These are phyloP conservation scores for Pharmacophagus antenor DNA, from an alignment of 2,888 invertebrate genomes.

Conservation along the genomic window DNA sequence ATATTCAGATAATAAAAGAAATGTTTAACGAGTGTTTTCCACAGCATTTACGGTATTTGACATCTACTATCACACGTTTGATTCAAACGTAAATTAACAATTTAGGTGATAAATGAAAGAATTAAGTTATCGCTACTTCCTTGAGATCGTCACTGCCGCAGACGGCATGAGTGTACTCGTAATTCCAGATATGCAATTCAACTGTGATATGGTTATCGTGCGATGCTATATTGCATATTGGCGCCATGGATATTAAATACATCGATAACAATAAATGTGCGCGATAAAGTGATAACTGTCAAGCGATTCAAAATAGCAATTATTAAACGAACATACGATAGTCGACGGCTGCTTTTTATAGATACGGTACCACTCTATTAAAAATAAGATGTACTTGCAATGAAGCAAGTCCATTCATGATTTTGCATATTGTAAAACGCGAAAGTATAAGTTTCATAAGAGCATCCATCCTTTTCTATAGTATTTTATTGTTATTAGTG, in stretches of 20 bases:
- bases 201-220: conserved; percentile 35
- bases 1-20: no score
- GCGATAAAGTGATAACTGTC: conserved; percentile 40
- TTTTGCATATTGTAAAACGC: neutral
- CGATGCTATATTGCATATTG: conserved; percentile 40
- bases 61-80: neutral
- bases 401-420: neutral
- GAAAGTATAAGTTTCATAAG: neutral
- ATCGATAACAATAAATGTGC: conserved; percentile 42
- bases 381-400: conserved; percentile 6
- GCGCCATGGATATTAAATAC: conserved; percentile 45
- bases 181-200: conserved; percentile 36
- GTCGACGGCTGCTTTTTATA: conserved; percentile 16
- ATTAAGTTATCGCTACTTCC: conserved; percentile 20
- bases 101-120: conserved; percentile 10
- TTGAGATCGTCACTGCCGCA: conserved; percentile 11
- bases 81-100: neutral
- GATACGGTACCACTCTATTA: conserved; percentile 15
- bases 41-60: neutral
- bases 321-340: conserved; percentile 33
- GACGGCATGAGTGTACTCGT: conserved; percentile 28
- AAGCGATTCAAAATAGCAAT: conserved; percentile 36
- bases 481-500: no score
- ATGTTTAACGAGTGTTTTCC: neutral
- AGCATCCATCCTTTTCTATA: no score